Evolutionary conservation across 2,888 invertebrate genomes (phyloP).

Genomic region (Odontocolon sp.): DNA sequence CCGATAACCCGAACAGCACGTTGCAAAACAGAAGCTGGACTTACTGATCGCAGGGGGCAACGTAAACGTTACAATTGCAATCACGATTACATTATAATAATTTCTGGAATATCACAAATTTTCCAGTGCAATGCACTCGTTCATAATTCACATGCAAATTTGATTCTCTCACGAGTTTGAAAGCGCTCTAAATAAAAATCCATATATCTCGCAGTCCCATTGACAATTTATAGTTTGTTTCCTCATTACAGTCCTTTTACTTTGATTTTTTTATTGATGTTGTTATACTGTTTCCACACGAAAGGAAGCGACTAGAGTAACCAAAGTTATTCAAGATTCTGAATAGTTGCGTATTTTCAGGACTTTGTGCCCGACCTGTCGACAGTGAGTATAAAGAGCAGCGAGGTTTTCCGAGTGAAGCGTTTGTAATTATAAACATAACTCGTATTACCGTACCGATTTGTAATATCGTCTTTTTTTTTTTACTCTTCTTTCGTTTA

Average conservation of each 20-base stretch:
- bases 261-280: slow-evolving; percentile 4
- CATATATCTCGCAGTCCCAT: slow-evolving; percentile 7
- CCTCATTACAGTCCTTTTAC: slow-evolving; percentile 8
- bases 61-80: slow-evolving; percentile 42
- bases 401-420: slow-evolving; percentile 79
- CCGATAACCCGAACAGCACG: slow-evolving; percentile 32
- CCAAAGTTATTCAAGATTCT: slow-evolving; percentile 65
- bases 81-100: slow-evolving; percentile 1
- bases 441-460: slow-evolving; percentile 65
- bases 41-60: slow-evolving; percentile 59
- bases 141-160: slow-evolving; percentile 20
- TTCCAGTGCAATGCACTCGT: background rate
- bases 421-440: slow-evolving; percentile 74
- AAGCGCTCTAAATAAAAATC: slow-evolving; percentile 20
- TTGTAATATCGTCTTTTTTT: slow-evolving; percentile 33
- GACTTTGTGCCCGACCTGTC: slow-evolving; percentile 81
- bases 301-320: slow-evolving; percentile 20
- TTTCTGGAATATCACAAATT: slow-evolving; percentile 5
- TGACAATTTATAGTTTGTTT: slow-evolving; percentile 21
- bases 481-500: slow-evolving; percentile 54
- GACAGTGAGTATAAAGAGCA: slow-evolving; percentile 81
- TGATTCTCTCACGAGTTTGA: slow-evolving; percentile 47
- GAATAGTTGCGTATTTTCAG: slow-evolving; percentile 81
- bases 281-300: background rate
- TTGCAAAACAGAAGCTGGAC: slow-evolving; percentile 46